Base-by-base conservation (phyloP, 2,888 invertebrate species). In the Matsumyia berberina region DNA sequence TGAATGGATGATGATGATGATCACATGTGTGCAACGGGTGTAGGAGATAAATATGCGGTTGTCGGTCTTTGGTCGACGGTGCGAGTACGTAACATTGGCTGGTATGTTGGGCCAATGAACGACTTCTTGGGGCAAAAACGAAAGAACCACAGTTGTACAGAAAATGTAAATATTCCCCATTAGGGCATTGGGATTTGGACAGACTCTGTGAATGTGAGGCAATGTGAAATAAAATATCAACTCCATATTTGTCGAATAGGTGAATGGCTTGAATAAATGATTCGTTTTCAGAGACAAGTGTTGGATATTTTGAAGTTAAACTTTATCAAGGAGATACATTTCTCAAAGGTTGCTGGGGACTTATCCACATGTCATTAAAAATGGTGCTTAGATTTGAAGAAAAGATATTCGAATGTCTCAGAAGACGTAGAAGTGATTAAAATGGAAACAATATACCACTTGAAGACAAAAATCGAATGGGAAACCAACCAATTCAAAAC, bases 181-280 rank as follows among this genome's bases (percentile, higher is more conserved):
- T 55, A 64, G 44, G 53, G 53, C 53, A 55, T 73, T 64, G 11
- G 9, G 35, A 55, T 64, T 73, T 55, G 42, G 62, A 64, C 44
- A 62, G 17, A 17, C 35, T 17, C 12, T 33, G 17, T 44, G 55
- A 24, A 33, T 57, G 15, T 57, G 46, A 37, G 46, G 57, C 69
- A 70, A 70, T 46, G 57, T 58, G 58, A 46, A 58, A 70, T 58
- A 37, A 58, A 46, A 58, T 70, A 33, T 58, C 37, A 58, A 37
- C 24, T 35, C 57, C 70, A 58, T 70, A 70, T 58, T 46, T 70
- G 58, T 70, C 58, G 29, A 58, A 57, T 8, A 70, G 46, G 70
- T 70, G 70, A 70, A 29, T 49, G 70, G 57, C 46, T 46, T 15
- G 24, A 9, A 46, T 46, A 46, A 46, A 37, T 29, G 37, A 58